Evolutionary conservation across 2,888 invertebrate species (phyloP).

Genomic region (Nephrotoma guestfalica): DNA sequence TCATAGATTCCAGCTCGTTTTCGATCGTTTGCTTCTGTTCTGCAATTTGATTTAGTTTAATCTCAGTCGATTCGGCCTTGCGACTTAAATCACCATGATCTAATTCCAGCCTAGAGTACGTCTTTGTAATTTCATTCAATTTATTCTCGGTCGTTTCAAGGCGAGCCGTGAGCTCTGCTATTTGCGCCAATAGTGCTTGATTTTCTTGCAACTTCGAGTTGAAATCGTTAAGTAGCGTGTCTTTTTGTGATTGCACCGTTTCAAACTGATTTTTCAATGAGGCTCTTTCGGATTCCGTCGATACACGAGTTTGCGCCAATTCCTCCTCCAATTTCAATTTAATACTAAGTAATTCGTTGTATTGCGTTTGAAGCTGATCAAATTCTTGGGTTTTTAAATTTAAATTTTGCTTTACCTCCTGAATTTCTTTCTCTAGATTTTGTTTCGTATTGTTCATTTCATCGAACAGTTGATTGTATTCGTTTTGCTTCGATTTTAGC

Average conservation of each 20-base stretch:
- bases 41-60: conserved; percentile 41
- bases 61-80: conserved; percentile 38
- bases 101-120: conserved; percentile 33
- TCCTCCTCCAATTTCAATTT: conserved; percentile 37
- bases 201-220: not conserved
- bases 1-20: conserved; percentile 41
- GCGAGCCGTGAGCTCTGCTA: not conserved
- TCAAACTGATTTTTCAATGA: conserved; percentile 11
- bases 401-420: conserved; percentile 31
- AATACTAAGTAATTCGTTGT: conserved; percentile 36
- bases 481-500: conserved; percentile 41
- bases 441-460: conserved; percentile 32
- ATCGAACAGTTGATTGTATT: conserved; percentile 38
- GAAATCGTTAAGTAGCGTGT: not conserved
- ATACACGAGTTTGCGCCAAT: conserved; percentile 35
- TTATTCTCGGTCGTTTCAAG: conserved; percentile 15
- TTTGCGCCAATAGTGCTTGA: not conserved
- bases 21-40: conserved; percentile 43
- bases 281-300: conserved; percentile 32
- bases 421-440: conserved; percentile 29
- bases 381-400: conserved; percentile 32
- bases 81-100: conserved; percentile 42
- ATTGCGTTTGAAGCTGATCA: conserved; percentile 36
- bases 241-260: not conserved
- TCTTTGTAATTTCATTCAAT: conserved; percentile 24